Evolutionary conservation across 2,888 invertebrate genomes (phyloP).

Genomic region (Oligia latruncula): DNA sequence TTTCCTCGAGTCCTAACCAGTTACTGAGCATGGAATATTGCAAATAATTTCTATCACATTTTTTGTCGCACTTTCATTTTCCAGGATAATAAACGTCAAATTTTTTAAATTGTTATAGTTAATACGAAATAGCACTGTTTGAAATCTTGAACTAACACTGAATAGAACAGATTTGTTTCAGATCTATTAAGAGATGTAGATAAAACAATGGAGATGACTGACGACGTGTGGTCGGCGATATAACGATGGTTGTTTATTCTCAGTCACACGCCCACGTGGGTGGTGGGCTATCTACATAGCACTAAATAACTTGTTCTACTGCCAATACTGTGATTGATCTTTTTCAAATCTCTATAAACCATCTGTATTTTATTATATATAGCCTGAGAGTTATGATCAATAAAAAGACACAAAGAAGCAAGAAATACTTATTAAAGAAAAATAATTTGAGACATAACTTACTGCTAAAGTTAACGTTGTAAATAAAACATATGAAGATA

Average conservation of each 20-base stretch:
- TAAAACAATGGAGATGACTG: conserved; percentile 37
- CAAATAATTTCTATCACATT: neutral
- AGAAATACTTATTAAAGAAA: neutral
- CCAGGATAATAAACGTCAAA: rapidly evolving
- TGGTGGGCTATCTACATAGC: conserved; percentile 44
- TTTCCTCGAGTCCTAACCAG: neutral
- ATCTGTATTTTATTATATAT: neutral
- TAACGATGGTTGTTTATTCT: conserved; percentile 44
- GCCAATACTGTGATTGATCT: conserved; percentile 56
- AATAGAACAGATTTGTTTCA: neutral
- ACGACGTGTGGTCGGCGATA: conserved; percentile 43
- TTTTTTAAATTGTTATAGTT: too few relatives aligned
- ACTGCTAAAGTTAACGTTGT: neutral
- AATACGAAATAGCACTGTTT: neutral
- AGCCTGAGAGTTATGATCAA: neutral
- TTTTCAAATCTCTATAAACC: conserved; percentile 18
- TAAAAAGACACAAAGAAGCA: neutral
- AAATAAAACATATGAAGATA: neutral
- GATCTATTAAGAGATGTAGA: conserved; percentile 23
- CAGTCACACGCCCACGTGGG: conserved; percentile 40
- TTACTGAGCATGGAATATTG: neutral
- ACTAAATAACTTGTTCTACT: conserved; percentile 52
- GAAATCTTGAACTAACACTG: neutral
- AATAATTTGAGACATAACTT: neutral
- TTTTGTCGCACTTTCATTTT: neutral